Evolutionary conservation across 1,140 invertebrate genomes (phyloP).

Genomic region (Drosophila pruinosa): DNA sequence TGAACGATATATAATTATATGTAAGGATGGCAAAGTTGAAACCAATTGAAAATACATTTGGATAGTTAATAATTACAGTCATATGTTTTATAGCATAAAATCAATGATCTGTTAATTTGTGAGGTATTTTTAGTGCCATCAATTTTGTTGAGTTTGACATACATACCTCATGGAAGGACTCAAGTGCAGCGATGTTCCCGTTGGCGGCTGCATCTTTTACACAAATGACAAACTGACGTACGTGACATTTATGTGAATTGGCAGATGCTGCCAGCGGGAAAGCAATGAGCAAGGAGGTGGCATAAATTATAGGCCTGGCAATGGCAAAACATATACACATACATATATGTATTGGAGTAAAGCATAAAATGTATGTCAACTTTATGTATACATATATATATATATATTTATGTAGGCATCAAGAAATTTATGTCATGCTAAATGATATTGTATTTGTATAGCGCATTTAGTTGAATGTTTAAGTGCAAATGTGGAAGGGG

Average conservation of each 20-base stretch:
- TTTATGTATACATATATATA: conserved; percentile 19
- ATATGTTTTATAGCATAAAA: no score
- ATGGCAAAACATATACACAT: conserved; percentile 32
- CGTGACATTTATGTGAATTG: conserved; percentile 81
- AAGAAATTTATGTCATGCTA: conserved; percentile 63
- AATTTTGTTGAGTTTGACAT: neutral
- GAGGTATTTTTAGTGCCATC: neutral
- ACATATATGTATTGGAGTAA: neutral
- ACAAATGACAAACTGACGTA: conserved; percentile 81
- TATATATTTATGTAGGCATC: conserved; percentile 16
- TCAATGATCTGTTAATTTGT: no score
- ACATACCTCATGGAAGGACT: conserved; percentile 38
- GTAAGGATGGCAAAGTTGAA: no score
- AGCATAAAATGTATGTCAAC: conserved; percentile 72
- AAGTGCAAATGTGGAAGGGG: conserved; percentile 45
- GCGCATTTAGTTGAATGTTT: conserved; percentile 70
- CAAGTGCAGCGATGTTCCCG: conserved; percentile 59
- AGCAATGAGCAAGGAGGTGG: neutral
- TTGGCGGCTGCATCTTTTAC: conserved; percentile 65
- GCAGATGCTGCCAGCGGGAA: conserved; percentile 56
- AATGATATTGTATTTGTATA: conserved; percentile 79
- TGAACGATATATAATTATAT: no score
- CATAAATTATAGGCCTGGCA: conserved; percentile 26
- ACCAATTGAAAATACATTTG: no score
- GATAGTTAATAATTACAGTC: neutral